Evolutionary conservation across 2,888 invertebrate genomes (phyloP), one percentile per base, ranked within the genome.

Genomic region (Embidobia sp.): DNA sequence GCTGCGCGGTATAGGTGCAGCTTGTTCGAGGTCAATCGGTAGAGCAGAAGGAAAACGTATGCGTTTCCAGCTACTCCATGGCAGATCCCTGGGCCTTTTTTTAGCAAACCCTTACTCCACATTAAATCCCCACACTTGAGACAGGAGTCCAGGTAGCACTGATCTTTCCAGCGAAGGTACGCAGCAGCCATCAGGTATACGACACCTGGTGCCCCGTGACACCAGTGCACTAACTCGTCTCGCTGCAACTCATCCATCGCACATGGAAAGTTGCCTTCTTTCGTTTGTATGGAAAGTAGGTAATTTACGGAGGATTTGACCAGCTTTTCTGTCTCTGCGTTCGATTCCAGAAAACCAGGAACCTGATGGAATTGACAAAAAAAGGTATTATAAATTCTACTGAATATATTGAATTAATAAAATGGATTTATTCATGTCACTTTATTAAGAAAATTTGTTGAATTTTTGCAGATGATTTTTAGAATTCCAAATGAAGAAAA

Each of bases 81-180:
- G 85, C 97, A 97, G 73, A 97, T 93, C 0, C 97, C 96, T 5
- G 97, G 96, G 0, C 97, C 97, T 89, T 97, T 97, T 79, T 92
- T 93, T 27, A 97, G 90, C 22, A 97, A 90, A 0, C 97, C 97
- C 85, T 94, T 94, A 13, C 91, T 89, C 97, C 97, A 97, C 1
- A 96, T 93, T 11, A 96, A 88, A 57, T 97, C 95, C 0, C 93
- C 94, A 79, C 94, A 93, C 73, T 91, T 91, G 0, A 93, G 84
- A 80, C 95, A 93, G 0, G 95, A 92, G 13, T 93, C 86, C 19
- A 95, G 89, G 86, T 95, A 97, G 84, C 93, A 94, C 0, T 92
- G 90, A 35, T 96, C 95, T 75, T 93, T 92, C 90, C 93, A 97
- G 1, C 93, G 89, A 22, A 94, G 87, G 86, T 94, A 96, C 0